Percentiles rank a stretch among this genome's conserved stretches.
phyloP scores from a whole-genome alignment of 2,797 vertebrate genomes.

The Falco cherrug region DNA sequence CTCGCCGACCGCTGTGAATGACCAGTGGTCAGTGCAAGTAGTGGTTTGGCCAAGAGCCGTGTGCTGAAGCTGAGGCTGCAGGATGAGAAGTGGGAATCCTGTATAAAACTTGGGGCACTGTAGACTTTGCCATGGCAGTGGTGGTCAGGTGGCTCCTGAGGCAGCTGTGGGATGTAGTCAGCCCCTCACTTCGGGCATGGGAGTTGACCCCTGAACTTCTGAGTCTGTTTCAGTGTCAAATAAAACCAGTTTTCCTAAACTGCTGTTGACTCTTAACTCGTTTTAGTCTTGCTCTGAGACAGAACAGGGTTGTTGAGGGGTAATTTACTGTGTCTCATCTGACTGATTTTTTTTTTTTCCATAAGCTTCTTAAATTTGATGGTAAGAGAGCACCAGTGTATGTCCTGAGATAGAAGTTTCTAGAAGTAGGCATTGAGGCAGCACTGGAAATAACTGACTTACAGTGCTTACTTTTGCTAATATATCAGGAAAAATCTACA shows the following conservation, averaged over 20 bases:
- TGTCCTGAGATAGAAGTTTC: background rate
- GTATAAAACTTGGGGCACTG: background rate
- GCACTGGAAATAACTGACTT: background rate
- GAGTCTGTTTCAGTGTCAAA: background rate
- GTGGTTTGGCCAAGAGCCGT: background rate
- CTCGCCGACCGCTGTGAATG: accelerated
- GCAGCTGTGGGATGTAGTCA: accelerated
- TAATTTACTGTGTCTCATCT: background rate
- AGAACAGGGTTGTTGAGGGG: background rate
- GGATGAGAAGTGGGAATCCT: background rate
- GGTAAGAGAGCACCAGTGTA: background rate
- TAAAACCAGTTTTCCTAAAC: background rate
- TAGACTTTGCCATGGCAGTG: background rate
- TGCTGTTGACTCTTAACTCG: background rate
- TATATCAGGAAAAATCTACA: background rate
- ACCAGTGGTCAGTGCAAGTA: background rate
- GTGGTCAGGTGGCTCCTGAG: background rate
- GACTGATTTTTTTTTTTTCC: background rate
- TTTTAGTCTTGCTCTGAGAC: background rate
- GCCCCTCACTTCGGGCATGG: background rate
- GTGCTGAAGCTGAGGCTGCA: background rate
- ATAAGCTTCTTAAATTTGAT: background rate
- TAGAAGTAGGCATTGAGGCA: background rate
- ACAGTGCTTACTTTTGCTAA: background rate
- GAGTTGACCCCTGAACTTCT: background rate